Base-by-base conservation (phyloP, 2,888 invertebrate species). In the Omphaloscelis lunosa region DNA sequence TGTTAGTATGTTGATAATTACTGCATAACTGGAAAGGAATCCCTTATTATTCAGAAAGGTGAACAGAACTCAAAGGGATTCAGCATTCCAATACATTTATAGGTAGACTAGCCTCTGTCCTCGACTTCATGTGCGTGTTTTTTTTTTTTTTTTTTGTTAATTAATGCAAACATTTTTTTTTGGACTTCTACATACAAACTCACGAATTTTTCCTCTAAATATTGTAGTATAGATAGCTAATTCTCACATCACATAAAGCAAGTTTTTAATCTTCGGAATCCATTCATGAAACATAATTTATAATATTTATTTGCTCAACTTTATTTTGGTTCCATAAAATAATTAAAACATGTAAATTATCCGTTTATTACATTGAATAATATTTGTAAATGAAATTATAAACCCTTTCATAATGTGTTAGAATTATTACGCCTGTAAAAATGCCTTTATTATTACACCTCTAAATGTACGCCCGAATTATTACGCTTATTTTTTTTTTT, bases 351-450 rank as follows among this genome's bases (percentile, higher is more conserved):
- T 56, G 45, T 62, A 77, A 53, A 62, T 76, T 62, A 15, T 45
- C 27, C 17, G 17, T 45, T 62, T 7, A 77, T 41, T 4, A 48
- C 34, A 34, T 45, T 34, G 6, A 77, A 69, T 77, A 56, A 76
- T 45, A 77, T 70, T 66, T 34, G 20, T 27, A 34, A 80, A 76
- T 65, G 4, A 72, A 51, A 34, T 34, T 41, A 51, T 58, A 41
- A 77, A 62, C 9, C 23, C n/a, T 65, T 58, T 80, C 17, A 51
- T 67, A 76, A 72, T 48, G 41, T 70, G 58, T 53, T 29, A 4
- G 20, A 63, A 66, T 81, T 72, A 77, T 81, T 65, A 58, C 45
- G n/a, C 12, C 23, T 41, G 56, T 75, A 79, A 80, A 58, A 48
- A 75, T 34, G 34, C 23, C 17, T 56, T 48, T 39, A 51, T 79